These are phyloP conservation scores for Oophaga sylvatica DNA, from an alignment of 2,797 vertebrate species.

Conservation along the genomic window DNA sequence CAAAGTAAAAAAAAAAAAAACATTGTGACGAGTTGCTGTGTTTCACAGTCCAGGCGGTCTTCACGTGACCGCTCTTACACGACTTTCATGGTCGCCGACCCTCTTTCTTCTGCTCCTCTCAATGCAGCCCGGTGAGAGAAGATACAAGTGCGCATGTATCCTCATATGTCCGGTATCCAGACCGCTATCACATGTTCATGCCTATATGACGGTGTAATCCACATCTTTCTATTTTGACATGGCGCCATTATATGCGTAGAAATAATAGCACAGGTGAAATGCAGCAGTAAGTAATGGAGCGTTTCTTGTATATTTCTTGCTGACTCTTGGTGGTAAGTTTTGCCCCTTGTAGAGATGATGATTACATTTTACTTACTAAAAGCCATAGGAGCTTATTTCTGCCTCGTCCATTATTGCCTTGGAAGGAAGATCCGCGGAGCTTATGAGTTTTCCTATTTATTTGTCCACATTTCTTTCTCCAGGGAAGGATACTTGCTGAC, in stretches of 20 bases:
- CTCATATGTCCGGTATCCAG: no score
- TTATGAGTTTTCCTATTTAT: not conserved
- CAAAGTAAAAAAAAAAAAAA: no score
- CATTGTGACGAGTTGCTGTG: no score
- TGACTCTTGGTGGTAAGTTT: not conserved
- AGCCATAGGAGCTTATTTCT: not conserved
- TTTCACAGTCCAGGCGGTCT: no score
- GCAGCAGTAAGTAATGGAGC: not conserved
- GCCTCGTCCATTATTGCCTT: not conserved
- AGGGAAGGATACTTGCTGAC: not conserved
- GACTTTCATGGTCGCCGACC: no score
- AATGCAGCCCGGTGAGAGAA: no score
- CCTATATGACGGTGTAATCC: slow-evolving; percentile 17
- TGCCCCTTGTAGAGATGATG: not conserved
- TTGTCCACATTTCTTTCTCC: not conserved
- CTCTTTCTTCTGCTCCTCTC: no score
- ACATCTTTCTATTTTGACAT: not conserved
- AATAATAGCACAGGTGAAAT: not conserved
- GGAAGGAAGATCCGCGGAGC: not conserved
- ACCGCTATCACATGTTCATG: not conserved
- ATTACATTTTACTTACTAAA: slow-evolving; percentile 2
- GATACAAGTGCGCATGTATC: no score
- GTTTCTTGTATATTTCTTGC: not conserved
- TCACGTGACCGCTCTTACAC: no score
- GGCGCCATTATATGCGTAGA: not conserved